Percentiles rank a stretch among this genome's conserved stretches.
These are phyloP conservation scores for Equus przewalskii DNA, from an alignment of 2,113 vertebrate species.

Conservation along the genomic window DNA sequence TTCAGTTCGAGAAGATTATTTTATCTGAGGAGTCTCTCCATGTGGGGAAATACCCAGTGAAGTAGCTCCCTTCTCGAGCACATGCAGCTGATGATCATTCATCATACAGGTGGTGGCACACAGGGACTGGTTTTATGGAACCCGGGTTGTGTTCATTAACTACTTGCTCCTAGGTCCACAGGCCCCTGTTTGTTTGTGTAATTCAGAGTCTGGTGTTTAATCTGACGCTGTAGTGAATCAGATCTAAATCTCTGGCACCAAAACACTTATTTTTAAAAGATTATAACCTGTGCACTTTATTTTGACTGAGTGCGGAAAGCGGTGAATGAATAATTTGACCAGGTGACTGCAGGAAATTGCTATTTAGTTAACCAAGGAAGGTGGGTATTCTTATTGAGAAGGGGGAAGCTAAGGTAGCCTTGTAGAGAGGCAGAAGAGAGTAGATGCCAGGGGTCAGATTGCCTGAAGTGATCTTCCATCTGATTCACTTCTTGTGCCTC, in stretches of 20 bases:
- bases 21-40: background rate
- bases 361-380: conserved; percentile 33
- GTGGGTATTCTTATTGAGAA: background rate
- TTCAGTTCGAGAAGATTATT: background rate
- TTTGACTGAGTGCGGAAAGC: background rate
- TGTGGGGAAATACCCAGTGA: background rate
- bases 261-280: conserved; percentile 51
- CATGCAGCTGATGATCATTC: background rate
- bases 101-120: background rate
- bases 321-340: conserved; percentile 41
- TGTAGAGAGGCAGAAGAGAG: background rate
- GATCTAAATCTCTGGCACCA: background rate
- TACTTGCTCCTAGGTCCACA: background rate
- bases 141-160: background rate
- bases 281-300: background rate
- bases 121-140: background rate
- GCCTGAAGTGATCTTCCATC: background rate
- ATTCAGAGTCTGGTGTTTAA: conserved; percentile 20
- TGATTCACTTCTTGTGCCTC: background rate
- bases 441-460: background rate
- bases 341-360: background rate
- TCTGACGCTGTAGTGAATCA: background rate
- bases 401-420: background rate
- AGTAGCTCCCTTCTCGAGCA: background rate
- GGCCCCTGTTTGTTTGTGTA: background rate